phyloP scores from a whole-genome alignment of 2,888 invertebrate species.

The Calephelis perditalis region DNA sequence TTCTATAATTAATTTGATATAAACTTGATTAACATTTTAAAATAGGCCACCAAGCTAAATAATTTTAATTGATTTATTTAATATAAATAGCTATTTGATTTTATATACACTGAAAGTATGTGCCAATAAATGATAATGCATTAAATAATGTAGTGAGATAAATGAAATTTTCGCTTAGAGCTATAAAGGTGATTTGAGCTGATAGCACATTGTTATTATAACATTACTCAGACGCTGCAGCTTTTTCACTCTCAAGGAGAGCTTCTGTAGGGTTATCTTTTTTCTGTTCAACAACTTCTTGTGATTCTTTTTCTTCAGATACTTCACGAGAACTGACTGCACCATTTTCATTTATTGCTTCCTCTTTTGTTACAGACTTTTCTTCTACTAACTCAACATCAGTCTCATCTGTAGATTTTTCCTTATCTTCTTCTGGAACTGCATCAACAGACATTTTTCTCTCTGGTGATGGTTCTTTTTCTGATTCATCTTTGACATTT shows the following conservation, averaged over 20 bases:
- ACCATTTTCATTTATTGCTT: slow-evolving; percentile 59
- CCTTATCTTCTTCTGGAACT: slow-evolving; percentile 40
- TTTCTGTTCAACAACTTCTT: slow-evolving; percentile 42
- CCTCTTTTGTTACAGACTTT: slow-evolving; percentile 48
- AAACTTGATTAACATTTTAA: slow-evolving; percentile 38
- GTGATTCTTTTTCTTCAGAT: slow-evolving; percentile 55
- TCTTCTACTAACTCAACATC: slow-evolving; percentile 50
- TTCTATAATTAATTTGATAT: slow-evolving; percentile 14
- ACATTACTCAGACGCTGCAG: slow-evolving; percentile 55
- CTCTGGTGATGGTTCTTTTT: slow-evolving; percentile 33
- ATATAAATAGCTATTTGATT: slow-evolving; percentile 44
- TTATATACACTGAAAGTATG: slow-evolving; percentile 45
- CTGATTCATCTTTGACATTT: slow-evolving; percentile 32
- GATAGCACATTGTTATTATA: slow-evolving; percentile 49
- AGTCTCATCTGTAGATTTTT: slow-evolving; percentile 33
- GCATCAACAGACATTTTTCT: slow-evolving; percentile 39
- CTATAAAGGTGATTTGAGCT: slow-evolving; percentile 68
- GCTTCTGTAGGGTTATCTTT: slow-evolving; percentile 60
- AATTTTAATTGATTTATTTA: slow-evolving; percentile 51
- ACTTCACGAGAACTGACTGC: slow-evolving; percentile 62
- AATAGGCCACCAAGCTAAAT: slow-evolving; percentile 64
- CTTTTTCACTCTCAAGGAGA: slow-evolving; percentile 65
- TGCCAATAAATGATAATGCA: slow-evolving; percentile 59
- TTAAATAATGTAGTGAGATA: slow-evolving; percentile 61
- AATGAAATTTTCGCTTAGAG: slow-evolving; percentile 69